Conservation (phyloP, 1,140 invertebrate species). For the Musca domestica region DNA sequence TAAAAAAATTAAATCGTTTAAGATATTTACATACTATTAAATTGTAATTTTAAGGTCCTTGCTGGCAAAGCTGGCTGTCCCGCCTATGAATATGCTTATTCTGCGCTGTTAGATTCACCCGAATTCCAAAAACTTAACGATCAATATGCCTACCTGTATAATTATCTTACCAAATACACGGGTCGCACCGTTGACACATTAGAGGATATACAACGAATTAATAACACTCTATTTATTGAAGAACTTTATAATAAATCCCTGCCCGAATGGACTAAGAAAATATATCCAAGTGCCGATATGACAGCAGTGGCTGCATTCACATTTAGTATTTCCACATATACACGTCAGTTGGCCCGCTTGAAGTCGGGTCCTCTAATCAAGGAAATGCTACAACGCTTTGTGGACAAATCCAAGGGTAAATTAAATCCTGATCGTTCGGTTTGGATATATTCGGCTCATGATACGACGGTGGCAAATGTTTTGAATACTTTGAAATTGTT, state of each 20-base stretch:
- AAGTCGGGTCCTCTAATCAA: conserved; percentile 66
- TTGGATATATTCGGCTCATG: conserved; percentile 78
- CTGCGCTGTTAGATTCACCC: conserved; percentile 59
- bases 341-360: conserved; percentile 57
- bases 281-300: conserved; percentile 57
- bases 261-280: conserved; percentile 68
- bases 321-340: conserved; percentile 57
- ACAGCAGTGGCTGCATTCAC: conserved; percentile 56
- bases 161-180: conserved; percentile 63
- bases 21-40: background rate
- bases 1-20: background rate
- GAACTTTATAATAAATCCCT: conserved; percentile 63
- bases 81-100: conserved; percentile 60
- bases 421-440: conserved; percentile 62
- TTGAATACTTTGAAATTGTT: conserved; percentile 73
- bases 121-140: conserved; percentile 61
- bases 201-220: conserved; percentile 61
- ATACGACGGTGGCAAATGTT: conserved; percentile 76
- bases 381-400: conserved; percentile 63
- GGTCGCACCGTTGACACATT: conserved; percentile 60
- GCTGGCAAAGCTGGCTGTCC: conserved; percentile 67
- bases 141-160: conserved; percentile 64
- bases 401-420: conserved; percentile 49
- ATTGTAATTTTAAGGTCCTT: conserved; percentile 43
- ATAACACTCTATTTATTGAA: conserved; percentile 70